These are phyloP conservation scores for Megalops cyprinoides DNA, from an alignment of 2,797 vertebrate genomes.

Conservation along the genomic window DNA sequence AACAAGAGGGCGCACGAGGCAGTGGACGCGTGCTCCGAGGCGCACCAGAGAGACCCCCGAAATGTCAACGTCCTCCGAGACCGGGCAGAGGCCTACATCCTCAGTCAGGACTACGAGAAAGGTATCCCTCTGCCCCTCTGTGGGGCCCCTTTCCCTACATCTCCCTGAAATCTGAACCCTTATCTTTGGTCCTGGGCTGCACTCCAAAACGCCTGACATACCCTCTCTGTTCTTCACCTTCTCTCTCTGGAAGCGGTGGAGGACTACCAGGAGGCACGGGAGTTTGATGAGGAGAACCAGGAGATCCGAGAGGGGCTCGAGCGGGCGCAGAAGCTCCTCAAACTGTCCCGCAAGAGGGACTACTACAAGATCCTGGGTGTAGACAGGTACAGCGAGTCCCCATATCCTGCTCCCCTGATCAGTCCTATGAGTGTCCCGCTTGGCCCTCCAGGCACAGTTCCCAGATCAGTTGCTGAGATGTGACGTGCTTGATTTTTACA, in stretches of 20 bases:
- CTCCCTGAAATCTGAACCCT: not conserved
- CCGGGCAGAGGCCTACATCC: constrained; percentile 83
- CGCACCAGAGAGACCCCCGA: constrained; percentile 79
- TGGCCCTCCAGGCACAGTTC: no score
- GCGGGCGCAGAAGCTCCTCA: constrained; percentile 80
- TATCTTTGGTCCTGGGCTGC: not conserved
- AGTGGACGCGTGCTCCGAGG: constrained; percentile 78
- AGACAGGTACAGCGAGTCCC: constrained; percentile 73
- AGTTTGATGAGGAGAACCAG: constrained; percentile 76
- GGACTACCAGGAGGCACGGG: constrained; percentile 81
- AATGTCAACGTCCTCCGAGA: constrained; percentile 78
- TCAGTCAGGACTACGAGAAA: constrained; percentile 83
- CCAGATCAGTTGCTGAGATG: not conserved
- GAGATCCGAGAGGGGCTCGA: constrained; percentile 80
- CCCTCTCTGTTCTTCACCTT: not conserved
- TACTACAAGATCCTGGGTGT: constrained; percentile 87
- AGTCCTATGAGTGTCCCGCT: not conserved
- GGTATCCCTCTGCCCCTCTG: constrained; percentile 56
- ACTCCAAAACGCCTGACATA: not conserved
- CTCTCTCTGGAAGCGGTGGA: constrained; percentile 71
- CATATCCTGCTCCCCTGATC: not conserved
- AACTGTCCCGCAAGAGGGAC: constrained; percentile 80
- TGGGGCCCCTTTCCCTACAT: not conserved
- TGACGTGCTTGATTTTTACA: no score
- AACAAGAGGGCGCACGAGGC: constrained; percentile 65